Percentiles rank a stretch among this genome's conserved stretches.
phyloP scores from a whole-genome alignment of 2,888 invertebrate genomes.

The Biston betularia region DNA sequence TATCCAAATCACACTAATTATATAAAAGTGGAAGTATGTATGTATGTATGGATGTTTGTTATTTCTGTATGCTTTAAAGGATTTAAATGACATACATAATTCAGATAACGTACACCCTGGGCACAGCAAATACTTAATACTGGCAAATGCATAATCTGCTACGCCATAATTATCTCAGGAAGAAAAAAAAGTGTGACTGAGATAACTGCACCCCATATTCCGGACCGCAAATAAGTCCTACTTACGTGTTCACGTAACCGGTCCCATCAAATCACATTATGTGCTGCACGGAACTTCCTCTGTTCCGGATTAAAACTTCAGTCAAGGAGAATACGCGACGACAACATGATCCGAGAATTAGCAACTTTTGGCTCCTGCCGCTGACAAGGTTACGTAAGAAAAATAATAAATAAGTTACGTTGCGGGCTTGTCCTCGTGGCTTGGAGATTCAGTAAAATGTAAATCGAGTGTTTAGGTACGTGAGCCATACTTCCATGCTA shows the following conservation, averaged over 20 bases:
- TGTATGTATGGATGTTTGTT: too few relatives aligned
- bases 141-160: too few relatives aligned
- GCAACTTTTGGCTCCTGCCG: constrained; percentile 11
- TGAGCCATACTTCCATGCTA: neutral
- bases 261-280: neutral
- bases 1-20: too few relatives aligned
- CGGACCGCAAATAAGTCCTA: neutral
- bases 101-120: too few relatives aligned
- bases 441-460: neutral
- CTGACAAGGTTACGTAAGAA: constrained; percentile 9
- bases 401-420: constrained; percentile 12
- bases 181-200: too few relatives aligned
- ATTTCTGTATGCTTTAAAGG: too few relatives aligned
- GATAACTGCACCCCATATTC: too few relatives aligned
- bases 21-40: too few relatives aligned
- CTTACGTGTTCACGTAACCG: neutral
- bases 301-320: constrained; percentile 2
- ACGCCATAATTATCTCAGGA: too few relatives aligned
- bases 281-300: neutral
- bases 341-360: constrained; percentile 2
- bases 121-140: too few relatives aligned
- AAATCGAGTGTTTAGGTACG: neutral
- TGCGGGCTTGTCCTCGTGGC: neutral
- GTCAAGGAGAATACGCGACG: neutral
- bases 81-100: too few relatives aligned